These are phyloP conservation scores for Pseudomugil tenellus DNA, from an alignment of 2,797 vertebrate species.

Conservation along the genomic window DNA sequence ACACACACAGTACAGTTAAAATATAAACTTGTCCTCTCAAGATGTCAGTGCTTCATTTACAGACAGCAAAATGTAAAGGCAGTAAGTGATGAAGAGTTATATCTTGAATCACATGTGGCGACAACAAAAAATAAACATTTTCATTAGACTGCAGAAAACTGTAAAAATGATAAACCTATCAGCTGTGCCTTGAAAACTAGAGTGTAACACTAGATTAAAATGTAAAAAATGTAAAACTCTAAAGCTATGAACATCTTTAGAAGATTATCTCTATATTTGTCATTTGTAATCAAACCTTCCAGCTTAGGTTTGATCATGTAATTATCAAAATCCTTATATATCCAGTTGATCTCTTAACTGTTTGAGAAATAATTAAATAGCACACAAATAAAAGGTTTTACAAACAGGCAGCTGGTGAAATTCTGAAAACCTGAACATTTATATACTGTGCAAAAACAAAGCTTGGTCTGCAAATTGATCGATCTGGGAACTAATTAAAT, in stretches of 20 bases:
- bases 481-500: not conserved
- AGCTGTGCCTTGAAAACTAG: too few relatives aligned
- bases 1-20: constrained; percentile 43
- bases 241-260: too few relatives aligned
- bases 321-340: too few relatives aligned
- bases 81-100: not conserved
- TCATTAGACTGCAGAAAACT: not conserved
- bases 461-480: constrained; percentile 22
- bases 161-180: not conserved
- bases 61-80: too few relatives aligned
- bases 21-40: constrained; percentile 24
- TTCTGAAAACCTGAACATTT: constrained; percentile 30
- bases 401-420: constrained; percentile 21
- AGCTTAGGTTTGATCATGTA: too few relatives aligned
- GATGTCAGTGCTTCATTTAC: not conserved
- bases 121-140: too few relatives aligned
- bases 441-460: constrained; percentile 14
- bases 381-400: constrained; percentile 11
- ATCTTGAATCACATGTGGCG: not conserved
- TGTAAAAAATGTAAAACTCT: too few relatives aligned
- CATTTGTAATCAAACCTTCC: too few relatives aligned
- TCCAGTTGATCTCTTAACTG: constrained; percentile 18
- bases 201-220: not conserved
- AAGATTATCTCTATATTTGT: too few relatives aligned
- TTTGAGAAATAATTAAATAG: constrained; percentile 24